A percentile compares a stretch with the other conserved stretches of the same genome.
Evolutionary conservation across 2,797 vertebrate genomes (phyloP).

Genomic region (Oreochromis mossambicus): DNA sequence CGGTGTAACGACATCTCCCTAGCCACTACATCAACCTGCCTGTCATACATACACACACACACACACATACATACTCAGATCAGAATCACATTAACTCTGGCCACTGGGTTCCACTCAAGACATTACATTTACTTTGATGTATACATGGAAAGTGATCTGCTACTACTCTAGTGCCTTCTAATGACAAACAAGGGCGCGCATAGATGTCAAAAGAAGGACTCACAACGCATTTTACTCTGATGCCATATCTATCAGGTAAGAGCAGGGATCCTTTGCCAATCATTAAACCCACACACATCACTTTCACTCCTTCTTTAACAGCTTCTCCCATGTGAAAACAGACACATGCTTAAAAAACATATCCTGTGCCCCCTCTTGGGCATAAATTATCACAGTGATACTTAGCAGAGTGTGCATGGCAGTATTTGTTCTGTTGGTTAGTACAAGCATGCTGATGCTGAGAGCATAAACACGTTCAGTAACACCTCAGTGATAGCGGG

Average conservation of each 20-base stretch:
- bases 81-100: slow-evolving; percentile 20
- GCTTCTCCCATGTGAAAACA: slow-evolving; percentile 6
- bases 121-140: slow-evolving; percentile 46
- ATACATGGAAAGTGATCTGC: slow-evolving; percentile 27
- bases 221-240: slow-evolving; percentile 6
- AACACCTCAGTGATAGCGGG: slow-evolving; percentile 48
- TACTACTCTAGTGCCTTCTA: slow-evolving; percentile 8
- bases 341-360: background rate
- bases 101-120: slow-evolving; percentile 28
- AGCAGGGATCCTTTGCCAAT: slow-evolving; percentile 1
- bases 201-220: slow-evolving; percentile 8
- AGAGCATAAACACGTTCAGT: slow-evolving; percentile 37
- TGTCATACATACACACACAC: slow-evolving; percentile 24
- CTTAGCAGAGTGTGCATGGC: background rate
- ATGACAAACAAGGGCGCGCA: slow-evolving; percentile 24
- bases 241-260: background rate
- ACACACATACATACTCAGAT: background rate
- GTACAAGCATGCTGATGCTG: background rate
- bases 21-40: slow-evolving; percentile 27
- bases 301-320: slow-evolving; percentile 18
- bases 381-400: slow-evolving; percentile 13
- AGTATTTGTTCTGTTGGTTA: slow-evolving; percentile 16
- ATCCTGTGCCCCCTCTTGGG: background rate
- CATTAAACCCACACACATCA: slow-evolving; percentile 25
- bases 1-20: slow-evolving; percentile 33